Percentiles rank a stretch among this genome's conserved stretches.
phyloP scores from a whole-genome alignment of 1,140 invertebrate genomes.

The Hylyphantes graminicola region DNA sequence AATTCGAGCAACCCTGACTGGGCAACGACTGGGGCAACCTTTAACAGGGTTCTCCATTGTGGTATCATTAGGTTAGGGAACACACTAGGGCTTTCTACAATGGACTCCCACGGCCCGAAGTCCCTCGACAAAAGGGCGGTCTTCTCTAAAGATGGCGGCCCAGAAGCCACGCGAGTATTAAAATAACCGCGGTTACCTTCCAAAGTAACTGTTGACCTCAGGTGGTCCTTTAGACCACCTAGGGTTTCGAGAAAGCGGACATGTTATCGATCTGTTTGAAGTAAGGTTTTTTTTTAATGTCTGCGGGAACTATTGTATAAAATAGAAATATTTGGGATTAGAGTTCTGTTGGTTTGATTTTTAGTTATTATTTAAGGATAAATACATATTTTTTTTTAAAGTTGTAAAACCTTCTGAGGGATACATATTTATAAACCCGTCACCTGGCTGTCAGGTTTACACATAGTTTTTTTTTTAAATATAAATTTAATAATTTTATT shows the following conservation, averaged over 20 bases:
- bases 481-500: too few species aligned
- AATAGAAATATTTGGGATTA: too few species aligned
- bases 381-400: too few species aligned
- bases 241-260: not conserved
- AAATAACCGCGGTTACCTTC: constrained; percentile 51
- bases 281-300: too few species aligned
- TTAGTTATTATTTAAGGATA: too few species aligned
- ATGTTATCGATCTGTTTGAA: too few species aligned
- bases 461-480: too few species aligned
- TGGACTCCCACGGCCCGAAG: constrained; percentile 1
- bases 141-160: constrained; percentile 46
- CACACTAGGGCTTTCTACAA: constrained; percentile 4
- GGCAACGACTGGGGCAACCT: constrained; percentile 5
- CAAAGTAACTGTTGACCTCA: constrained; percentile 37
- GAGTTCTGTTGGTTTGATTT: too few species aligned
- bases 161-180: constrained; percentile 54
- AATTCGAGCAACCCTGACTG: constrained; percentile 17
- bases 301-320: too few species aligned
- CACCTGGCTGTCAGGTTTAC: too few species aligned
- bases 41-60: constrained; percentile 28
- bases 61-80: constrained; percentile 44
- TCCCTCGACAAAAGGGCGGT: constrained; percentile 35
- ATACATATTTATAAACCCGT: too few species aligned
- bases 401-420: too few species aligned
- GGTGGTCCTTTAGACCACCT: constrained; percentile 53